Conservation (phyloP, 2,113 vertebrate genomes). For the Brevimyrus niger region DNA sequence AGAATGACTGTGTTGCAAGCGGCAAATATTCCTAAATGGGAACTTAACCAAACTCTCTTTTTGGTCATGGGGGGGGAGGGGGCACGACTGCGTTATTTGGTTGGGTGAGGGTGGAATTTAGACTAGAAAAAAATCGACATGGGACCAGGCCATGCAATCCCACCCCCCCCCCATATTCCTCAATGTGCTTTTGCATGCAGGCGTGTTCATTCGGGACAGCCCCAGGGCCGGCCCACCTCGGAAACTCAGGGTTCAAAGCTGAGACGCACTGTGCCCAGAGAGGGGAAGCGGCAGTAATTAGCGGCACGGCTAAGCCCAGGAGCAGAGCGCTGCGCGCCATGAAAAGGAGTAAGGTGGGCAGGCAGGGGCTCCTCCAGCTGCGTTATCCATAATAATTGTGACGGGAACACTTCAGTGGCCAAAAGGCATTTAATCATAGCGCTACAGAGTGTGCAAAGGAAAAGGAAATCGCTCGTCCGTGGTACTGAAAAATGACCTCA, state of each 20-base stretch:
- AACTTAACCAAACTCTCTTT: not conserved
- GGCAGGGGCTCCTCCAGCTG: not conserved
- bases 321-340: not conserved
- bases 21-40: not conserved
- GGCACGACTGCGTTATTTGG: not conserved
- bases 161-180: not conserved
- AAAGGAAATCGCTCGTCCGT: not conserved
- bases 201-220: not conserved
- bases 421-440: slow-evolving; percentile 11
- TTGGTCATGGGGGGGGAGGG: not conserved
- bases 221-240: not conserved
- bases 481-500: slow-evolving; percentile 9
- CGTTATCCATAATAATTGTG: slow-evolving; percentile 12
- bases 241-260: not conserved
- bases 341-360: not conserved
- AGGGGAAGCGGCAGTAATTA: not conserved
- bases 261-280: not conserved
- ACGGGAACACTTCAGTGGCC: not conserved
- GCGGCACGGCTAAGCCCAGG: not conserved
- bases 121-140: not conserved
- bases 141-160: not conserved
- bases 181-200: not conserved
- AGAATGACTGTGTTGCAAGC: not conserved
- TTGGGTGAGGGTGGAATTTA: not conserved
- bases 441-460: not conserved